phyloP scores from a whole-genome alignment of 2,797 vertebrate species.

The Vultur gryphus region DNA sequence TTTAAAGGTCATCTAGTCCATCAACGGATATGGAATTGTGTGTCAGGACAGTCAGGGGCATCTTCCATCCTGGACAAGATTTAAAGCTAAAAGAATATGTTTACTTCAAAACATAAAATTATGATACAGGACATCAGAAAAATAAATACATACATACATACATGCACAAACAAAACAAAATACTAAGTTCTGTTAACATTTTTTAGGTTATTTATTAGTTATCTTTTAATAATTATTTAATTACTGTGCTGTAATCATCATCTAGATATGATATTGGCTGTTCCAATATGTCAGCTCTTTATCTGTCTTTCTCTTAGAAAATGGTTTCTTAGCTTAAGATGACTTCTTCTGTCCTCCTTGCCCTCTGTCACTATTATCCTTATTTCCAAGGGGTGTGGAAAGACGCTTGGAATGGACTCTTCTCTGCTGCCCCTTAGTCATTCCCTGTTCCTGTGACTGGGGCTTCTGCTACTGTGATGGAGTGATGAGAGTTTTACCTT shows the following conservation, averaged over 20 bases:
- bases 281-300: neutral
- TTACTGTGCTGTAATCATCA: neutral
- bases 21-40: neutral
- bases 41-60: neutral
- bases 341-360: neutral
- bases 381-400: neutral
- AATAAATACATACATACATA: neutral
- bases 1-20: neutral
- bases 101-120: neutral
- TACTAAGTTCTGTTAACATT: neutral
- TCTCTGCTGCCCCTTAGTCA: neutral
- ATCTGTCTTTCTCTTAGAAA: neutral
- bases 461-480: neutral
- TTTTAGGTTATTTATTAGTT: neutral
- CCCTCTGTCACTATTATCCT: neutral
- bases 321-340: neutral
- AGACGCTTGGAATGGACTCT: neutral
- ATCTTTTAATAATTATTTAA: neutral
- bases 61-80: neutral
- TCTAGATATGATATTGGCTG: neutral
- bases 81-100: neutral
- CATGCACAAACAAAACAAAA: neutral
- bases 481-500: neutral
- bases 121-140: neutral
- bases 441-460: neutral